Percentiles rank a stretch among this genome's conserved stretches.
These are phyloP conservation scores for Poicephalus gulielmi DNA, from an alignment of 2,113 vertebrate genomes.

Conservation along the genomic window DNA sequence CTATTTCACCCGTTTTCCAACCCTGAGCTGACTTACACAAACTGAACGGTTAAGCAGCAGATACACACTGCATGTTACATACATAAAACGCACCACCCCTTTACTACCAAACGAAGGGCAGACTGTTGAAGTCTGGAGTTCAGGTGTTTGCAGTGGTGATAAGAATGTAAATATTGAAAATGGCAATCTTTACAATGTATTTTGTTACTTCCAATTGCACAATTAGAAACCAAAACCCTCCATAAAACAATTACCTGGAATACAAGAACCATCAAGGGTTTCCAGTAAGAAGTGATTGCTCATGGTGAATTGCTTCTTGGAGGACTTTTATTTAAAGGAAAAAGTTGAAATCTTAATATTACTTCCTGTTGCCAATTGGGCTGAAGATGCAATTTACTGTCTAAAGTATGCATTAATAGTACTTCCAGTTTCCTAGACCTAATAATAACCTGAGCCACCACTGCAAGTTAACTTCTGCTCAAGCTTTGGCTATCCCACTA, in stretches of 20 bases:
- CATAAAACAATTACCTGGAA: neutral
- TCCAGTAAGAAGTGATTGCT: neutral
- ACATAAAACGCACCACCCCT: fast-evolving
- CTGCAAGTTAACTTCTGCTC: neutral
- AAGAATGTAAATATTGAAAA: neutral
- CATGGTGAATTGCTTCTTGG: neutral
- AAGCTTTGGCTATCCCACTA: neutral
- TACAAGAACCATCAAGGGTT: neutral
- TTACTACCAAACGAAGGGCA: neutral
- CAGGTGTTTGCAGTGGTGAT: neutral
- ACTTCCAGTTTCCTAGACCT: neutral
- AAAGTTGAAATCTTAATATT: neutral
- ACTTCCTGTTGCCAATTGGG: neutral
- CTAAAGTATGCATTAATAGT: neutral
- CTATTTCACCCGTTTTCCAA: neutral
- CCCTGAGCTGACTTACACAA: neutral
- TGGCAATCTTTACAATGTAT: neutral
- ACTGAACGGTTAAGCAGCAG: neutral
- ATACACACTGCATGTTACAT: fast-evolving
- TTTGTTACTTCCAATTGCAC: neutral
- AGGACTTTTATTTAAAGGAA: neutral
- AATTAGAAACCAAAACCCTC: neutral
- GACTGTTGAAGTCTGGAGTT: neutral
- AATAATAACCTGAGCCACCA: neutral
- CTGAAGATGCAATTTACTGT: neutral